phyloP scores from a whole-genome alignment of 2,888 invertebrate species.

The Emmelina monodactyla region DNA sequence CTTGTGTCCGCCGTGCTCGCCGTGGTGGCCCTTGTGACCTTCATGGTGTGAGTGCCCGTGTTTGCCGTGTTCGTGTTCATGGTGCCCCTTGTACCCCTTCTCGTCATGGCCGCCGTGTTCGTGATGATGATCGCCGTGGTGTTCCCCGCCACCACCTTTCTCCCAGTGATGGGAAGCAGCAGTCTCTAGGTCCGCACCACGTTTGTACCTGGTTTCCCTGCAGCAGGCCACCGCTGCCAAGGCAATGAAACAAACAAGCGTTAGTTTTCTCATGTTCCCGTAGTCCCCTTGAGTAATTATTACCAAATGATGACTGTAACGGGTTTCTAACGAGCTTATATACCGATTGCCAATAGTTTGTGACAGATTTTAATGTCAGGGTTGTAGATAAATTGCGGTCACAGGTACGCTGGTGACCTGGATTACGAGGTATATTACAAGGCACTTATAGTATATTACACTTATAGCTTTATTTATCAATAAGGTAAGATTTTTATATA shows the following conservation, averaged over 20 bases:
- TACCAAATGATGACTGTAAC: conserved; percentile 55
- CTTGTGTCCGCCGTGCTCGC: conserved; percentile 69
- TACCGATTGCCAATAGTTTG: conserved; percentile 54
- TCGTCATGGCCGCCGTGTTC: conserved; percentile 73
- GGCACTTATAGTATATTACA: too few species aligned
- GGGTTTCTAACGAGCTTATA: conserved; percentile 49
- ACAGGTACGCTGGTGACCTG: conserved; percentile 40
- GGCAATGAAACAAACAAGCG: conserved; percentile 41
- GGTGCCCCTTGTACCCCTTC: conserved; percentile 73
- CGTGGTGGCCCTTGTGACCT: conserved; percentile 66
- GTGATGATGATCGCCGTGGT: conserved; percentile 68
- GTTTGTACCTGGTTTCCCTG: conserved; percentile 53
- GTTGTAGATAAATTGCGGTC: conserved; percentile 41
- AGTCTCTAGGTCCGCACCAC: conserved; percentile 53
- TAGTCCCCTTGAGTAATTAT: conserved; percentile 42
- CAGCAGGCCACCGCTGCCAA: conserved; percentile 46
- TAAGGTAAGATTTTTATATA: too few species aligned
- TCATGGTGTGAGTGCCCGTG: conserved; percentile 77
- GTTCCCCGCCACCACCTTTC: conserved; percentile 69
- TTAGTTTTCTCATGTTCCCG: conserved; percentile 38
- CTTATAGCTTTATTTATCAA: too few species aligned
- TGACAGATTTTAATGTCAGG: conserved; percentile 53
- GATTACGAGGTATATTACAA: too few species aligned
- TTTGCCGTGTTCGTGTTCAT: conserved; percentile 71
- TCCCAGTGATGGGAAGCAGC: conserved; percentile 59